Evolutionary conservation across 2,888 invertebrate species (phyloP).

Genomic region (Amaurobius ferox): DNA sequence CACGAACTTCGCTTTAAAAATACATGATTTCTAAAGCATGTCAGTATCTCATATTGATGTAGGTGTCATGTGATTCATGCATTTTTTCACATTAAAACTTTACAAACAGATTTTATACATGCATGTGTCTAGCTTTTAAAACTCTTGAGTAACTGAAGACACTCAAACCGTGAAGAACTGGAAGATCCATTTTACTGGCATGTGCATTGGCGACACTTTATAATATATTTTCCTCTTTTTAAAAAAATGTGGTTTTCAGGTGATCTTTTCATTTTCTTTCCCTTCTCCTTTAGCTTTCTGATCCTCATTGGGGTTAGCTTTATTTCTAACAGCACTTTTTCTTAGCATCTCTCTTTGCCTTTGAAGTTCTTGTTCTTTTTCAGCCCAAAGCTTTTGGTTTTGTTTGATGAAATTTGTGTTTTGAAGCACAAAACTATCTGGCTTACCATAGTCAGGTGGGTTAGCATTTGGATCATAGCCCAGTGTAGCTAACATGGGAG

Average conservation of each 20-base stretch:
- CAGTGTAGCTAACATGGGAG: slow-evolving; percentile 92
- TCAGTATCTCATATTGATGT: background rate
- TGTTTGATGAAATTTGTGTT: slow-evolving; percentile 78
- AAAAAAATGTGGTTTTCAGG: slow-evolving; percentile 23
- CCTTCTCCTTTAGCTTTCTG: slow-evolving; percentile 3
- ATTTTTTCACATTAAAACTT: background rate
- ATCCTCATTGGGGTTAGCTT: slow-evolving; percentile 13
- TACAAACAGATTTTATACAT: background rate
- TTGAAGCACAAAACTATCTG: slow-evolving; percentile 85
- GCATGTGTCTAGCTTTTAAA: background rate
- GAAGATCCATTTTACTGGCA: slow-evolving; percentile 51
- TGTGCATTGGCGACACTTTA: slow-evolving; percentile 8
- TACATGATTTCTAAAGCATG: background rate
- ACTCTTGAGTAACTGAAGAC: slow-evolving; percentile 15
- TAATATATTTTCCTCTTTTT: background rate
- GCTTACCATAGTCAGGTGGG: slow-evolving; percentile 94
- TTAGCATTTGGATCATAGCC: slow-evolving; percentile 98
- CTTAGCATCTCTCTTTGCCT: slow-evolving; percentile 68
- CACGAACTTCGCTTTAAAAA: slow-evolving; percentile 25
- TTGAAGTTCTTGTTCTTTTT: slow-evolving; percentile 74
- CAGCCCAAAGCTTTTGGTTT: slow-evolving; percentile 77
- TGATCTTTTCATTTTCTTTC: slow-evolving; percentile 45
- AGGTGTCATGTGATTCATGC: background rate
- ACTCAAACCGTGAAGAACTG: slow-evolving; percentile 29
- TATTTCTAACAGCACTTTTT: slow-evolving; percentile 26